Conservation (phyloP, 2,113 vertebrate genomes). For the Procapra przewalskii region DNA sequence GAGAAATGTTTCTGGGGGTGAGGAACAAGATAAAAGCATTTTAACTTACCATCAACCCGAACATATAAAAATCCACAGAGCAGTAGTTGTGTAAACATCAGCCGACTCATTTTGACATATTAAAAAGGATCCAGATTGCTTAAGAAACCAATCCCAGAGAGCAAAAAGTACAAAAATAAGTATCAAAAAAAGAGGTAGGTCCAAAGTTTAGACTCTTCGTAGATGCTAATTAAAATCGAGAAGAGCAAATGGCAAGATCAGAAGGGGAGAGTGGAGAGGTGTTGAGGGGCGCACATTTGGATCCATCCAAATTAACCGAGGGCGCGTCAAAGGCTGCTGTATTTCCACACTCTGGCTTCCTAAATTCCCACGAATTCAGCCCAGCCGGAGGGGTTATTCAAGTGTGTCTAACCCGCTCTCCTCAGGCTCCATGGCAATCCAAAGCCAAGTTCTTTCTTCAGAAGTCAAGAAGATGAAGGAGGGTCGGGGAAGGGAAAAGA, state of each 20-base stretch:
- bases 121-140: conserved; percentile 88
- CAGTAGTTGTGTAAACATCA: conserved; percentile 92
- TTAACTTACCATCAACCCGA: conserved; percentile 92
- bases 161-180: conserved; percentile 71
- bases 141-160: conserved; percentile 85
- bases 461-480: conserved; percentile 68
- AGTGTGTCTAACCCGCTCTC: conserved; percentile 73
- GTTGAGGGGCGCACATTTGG: conserved; percentile 72
- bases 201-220: conserved; percentile 82
- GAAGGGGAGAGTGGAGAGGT: conserved; percentile 65
- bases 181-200: conserved; percentile 85
- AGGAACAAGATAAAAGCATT: conserved; percentile 14
- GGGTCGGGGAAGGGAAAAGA: conserved; percentile 58
- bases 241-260: conserved; percentile 57
- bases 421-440: conserved; percentile 77
- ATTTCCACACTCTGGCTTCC: conserved; percentile 75
- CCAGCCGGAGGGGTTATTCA: conserved; percentile 71
- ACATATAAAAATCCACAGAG: conserved; percentile 92
- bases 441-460: conserved; percentile 77
- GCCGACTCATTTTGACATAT: conserved; percentile 96
- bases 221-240: conserved; percentile 76
- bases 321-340: conserved; percentile 65
- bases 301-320: conserved; percentile 74
- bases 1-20: not conserved
- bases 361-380: conserved; percentile 78